Conservation (phyloP, 2,113 vertebrate genomes). For the Lamprologus lemairii region DNA sequence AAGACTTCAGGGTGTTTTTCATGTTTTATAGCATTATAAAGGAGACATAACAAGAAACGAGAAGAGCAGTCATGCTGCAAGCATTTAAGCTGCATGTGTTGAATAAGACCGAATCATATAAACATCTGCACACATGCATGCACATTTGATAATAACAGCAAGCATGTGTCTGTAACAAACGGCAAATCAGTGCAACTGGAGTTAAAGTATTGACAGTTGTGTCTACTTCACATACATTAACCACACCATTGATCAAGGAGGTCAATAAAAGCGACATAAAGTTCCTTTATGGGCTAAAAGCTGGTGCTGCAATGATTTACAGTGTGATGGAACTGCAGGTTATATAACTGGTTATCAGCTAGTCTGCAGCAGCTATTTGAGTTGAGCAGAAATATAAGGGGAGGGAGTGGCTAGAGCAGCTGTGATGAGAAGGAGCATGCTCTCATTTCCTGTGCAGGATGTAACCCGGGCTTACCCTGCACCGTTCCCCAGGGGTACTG, state of each 20-base stretch:
- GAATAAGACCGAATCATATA: background rate
- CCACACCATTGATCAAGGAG: background rate
- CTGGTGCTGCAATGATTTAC: background rate
- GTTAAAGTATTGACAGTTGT: background rate
- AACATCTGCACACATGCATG: background rate
- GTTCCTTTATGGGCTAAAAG: background rate
- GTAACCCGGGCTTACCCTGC: constrained; percentile 78
- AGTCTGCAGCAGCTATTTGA: background rate
- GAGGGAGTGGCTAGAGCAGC: background rate
- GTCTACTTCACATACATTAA: background rate
- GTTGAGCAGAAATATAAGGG: background rate
- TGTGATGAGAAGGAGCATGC: background rate
- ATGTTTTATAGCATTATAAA: background rate
- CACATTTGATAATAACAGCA: background rate
- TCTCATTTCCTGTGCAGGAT: constrained; percentile 54
- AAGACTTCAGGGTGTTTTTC: background rate
- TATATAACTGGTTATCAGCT: constrained; percentile 26
- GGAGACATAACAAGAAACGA: background rate
- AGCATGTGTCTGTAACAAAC: background rate
- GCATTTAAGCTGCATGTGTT: background rate
- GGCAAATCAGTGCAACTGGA: background rate
- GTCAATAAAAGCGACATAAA: background rate
- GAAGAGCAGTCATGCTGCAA: fast-evolving
- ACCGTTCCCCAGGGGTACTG: constrained; percentile 98
- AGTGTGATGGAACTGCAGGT: background rate